These are phyloP conservation scores for Nycticryphes semicollaris DNA, from an alignment of 2,113 vertebrate species.

Conservation along the genomic window DNA sequence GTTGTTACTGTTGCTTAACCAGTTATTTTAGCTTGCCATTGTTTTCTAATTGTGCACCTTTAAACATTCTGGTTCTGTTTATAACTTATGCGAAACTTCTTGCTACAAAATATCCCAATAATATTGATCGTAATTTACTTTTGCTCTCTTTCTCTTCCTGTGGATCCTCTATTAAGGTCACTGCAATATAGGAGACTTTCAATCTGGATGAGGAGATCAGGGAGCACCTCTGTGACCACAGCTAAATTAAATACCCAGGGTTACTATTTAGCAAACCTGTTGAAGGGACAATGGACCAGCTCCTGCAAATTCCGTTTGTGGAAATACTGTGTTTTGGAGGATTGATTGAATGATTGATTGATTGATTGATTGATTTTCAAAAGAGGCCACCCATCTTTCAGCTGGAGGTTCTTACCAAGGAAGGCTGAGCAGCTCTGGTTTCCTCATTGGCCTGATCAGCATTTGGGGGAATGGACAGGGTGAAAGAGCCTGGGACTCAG, in stretches of 20 bases:
- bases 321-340: not conserved
- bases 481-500: not conserved
- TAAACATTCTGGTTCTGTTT: conserved; percentile 47
- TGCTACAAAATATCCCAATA: not conserved
- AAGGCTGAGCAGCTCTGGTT: not conserved
- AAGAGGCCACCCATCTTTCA: not conserved
- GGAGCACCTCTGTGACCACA: not conserved
- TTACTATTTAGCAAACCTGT: not conserved
- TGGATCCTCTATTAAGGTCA: not conserved
- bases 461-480: not conserved
- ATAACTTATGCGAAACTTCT: not conserved
- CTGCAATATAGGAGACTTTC: not conserved
- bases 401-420: not conserved
- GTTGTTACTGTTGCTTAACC: conserved; percentile 64
- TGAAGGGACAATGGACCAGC: not conserved
- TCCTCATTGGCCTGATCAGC: too few species aligned
- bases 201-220: not conserved
- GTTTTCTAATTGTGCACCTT: conserved; percentile 54
- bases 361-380: not conserved
- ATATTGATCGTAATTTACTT: not conserved
- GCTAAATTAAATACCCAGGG: not conserved
- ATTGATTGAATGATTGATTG: not conserved
- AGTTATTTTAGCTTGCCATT: conserved; percentile 30
- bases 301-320: not conserved
- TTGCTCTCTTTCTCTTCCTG: not conserved